Conservation (phyloP, 2,113 vertebrate genomes). For the Neolamprologus kungweensis region DNA sequence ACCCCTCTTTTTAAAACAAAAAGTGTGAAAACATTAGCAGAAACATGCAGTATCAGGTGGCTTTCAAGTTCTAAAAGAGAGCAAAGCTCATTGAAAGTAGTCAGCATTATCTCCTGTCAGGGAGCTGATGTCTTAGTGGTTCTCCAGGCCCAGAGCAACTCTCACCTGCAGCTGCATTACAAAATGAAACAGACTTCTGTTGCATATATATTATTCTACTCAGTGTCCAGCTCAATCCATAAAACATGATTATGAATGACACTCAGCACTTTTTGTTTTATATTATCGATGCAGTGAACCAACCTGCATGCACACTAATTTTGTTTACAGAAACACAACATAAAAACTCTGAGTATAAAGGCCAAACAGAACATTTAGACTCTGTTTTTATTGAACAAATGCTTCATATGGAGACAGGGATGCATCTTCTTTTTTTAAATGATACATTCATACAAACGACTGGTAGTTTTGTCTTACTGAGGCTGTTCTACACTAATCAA, state of each 20-base stretch:
- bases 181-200: neutral
- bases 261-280: neutral
- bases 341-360: neutral
- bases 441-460: neutral
- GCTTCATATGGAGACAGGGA: neutral
- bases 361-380: neutral
- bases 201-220: neutral
- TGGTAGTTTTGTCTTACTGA: neutral
- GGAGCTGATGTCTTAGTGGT: neutral
- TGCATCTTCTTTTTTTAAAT: neutral
- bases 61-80: constrained; percentile 7
- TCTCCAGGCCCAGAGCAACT: neutral
- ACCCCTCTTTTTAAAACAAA: neutral
- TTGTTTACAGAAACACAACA: neutral
- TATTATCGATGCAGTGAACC: neutral
- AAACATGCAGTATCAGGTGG: neutral
- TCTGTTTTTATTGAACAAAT: neutral
- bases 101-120: neutral
- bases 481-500: neutral
- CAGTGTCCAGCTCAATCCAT: neutral
- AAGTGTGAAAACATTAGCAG: neutral
- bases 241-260: neutral
- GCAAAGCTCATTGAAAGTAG: neutral
- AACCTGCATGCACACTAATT: neutral
- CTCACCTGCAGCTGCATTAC: neutral